Evolutionary conservation across 2,888 invertebrate genomes (phyloP), one percentile per base, ranked within the genome.

Genomic region (Mythimna impura): DNA sequence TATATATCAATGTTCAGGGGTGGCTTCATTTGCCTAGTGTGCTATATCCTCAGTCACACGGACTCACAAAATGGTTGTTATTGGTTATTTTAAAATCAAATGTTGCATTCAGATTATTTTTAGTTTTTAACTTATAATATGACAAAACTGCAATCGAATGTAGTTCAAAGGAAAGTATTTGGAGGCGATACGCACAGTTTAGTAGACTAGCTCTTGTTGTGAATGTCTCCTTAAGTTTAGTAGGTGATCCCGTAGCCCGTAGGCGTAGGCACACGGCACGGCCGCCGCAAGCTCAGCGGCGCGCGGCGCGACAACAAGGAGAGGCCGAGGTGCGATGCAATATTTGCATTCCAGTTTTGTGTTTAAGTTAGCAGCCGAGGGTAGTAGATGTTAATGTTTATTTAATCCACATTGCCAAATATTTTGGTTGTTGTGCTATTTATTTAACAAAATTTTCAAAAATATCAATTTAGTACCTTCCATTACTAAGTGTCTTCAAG

Each of bases 301-400:
- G 67, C 80, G 81, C 74, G 80, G 80, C 82, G 84, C 84, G 81
- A 83, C 83, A 80, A 78, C 82, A 80, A 83, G 81, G 81, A 77
- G 85, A 91, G 93, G 93, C 93, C 93, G 89, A 94, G 95, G 94
- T 93, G 94, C 93, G 95, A 96, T 96, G 96, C 96, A 96, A 95
- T 96, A 95, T 92, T 94, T 96, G 96, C 96, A 96, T 96, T 96
- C 96, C 96, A 96, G 88, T 94, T 95, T 94, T 93, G 90, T 94
- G 91, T 94, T 80, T 95, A 94, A 94, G 94, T 94, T 93, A 95
- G 94, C 94, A 91, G 91, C 93, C 89, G 93, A 90, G 89, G 91
- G 92, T 92, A 90, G 91, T 94, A 94, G 93, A 94, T 93, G 92
- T 94, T 94, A 94, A 92, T 94, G 85, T 91, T 95, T 93, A 92